Evolutionary conservation across 2,888 invertebrate genomes (phyloP), one percentile per base, ranked within the genome.

Genomic region (Nephrocerus scutellatus): DNA sequence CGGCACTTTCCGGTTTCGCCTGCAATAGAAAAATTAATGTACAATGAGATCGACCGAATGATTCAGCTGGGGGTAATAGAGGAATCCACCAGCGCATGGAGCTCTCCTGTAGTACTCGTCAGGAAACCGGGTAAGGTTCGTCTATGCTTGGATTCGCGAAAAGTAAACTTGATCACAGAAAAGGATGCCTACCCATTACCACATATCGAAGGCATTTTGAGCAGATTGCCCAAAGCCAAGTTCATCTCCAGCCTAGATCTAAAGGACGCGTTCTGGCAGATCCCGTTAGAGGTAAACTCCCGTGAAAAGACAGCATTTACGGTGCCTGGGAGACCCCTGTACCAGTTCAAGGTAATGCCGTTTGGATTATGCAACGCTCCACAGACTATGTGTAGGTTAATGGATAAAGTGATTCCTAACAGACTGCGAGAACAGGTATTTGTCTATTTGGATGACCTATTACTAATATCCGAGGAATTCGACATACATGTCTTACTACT

Each of bases 41-140:
- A 46, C 25, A 31, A 41, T 6, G 58, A 61, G 39, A 44, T 62
- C 1, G 57, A 60, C 22, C 30, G 53, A 3, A 62, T 62, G 60
- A 18, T 62, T 2, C 33, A 20, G 4, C 29, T 48, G 4, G 56
- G 49, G 4, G 50, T 62, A 0, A 51, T 63, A 2, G 59, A 60
- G 23, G 52, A 49, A 9, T 55, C 54, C 0, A 40, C 44, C 5
- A 60, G 61, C 18, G 39, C 51, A 0, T 59, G 59, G 59, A 50
- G 52, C 5, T 55, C 52, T 2, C 56, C 59, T 2, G 50, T 58
- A 2, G 51, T 57, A 0, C 46, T 59, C 30, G 52, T 56, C 1
- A 34, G 41, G 2, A 58, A 57, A 32, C 41, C 46, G 4, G 51
- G 52, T 0, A 50, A 47, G 13, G 50, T 47, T 18, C 31, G 55